phyloP scores from a whole-genome alignment of 2,113 vertebrate genomes.

The Podocnemis expansa region DNA sequence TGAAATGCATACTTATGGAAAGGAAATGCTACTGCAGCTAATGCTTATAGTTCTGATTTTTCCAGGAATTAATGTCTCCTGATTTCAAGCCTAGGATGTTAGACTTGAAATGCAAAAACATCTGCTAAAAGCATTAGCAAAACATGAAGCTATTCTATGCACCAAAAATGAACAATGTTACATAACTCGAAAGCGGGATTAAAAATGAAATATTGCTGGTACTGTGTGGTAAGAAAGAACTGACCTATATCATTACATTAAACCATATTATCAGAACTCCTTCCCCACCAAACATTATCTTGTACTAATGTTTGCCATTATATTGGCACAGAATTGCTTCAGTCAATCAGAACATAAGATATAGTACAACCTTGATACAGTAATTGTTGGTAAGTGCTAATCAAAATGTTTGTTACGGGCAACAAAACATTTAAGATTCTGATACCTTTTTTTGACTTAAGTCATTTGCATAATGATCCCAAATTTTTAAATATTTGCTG shows the following conservation, averaged over 20 bases:
- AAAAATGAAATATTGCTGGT: too few relatives aligned
- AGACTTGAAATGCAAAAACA: neutral
- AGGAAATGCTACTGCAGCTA: neutral
- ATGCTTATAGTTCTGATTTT: neutral
- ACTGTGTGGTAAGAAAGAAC: too few relatives aligned
- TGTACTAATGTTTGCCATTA: too few relatives aligned
- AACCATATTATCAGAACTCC: too few relatives aligned
- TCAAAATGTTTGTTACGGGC: neutral
- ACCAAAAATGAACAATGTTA: neutral
- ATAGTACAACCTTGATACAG: neutral
- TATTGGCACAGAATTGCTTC: too few relatives aligned
- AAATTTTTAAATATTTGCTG: neutral
- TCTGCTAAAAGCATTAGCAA: neutral
- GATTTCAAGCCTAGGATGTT: neutral
- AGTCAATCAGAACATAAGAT: too few relatives aligned
- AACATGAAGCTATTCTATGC: neutral
- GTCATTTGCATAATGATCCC: neutral
- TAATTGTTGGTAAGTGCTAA: neutral
- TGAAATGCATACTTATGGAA: neutral
- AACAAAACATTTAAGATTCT: neutral
- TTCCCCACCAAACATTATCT: too few relatives aligned
- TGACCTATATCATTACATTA: too few relatives aligned
- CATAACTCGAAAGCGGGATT: too few relatives aligned
- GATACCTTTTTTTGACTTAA: neutral
- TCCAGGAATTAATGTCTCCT: neutral